Evolutionary conservation across 2,888 invertebrate genomes (phyloP).

Genomic region (Drosophila sordidapex): DNA sequence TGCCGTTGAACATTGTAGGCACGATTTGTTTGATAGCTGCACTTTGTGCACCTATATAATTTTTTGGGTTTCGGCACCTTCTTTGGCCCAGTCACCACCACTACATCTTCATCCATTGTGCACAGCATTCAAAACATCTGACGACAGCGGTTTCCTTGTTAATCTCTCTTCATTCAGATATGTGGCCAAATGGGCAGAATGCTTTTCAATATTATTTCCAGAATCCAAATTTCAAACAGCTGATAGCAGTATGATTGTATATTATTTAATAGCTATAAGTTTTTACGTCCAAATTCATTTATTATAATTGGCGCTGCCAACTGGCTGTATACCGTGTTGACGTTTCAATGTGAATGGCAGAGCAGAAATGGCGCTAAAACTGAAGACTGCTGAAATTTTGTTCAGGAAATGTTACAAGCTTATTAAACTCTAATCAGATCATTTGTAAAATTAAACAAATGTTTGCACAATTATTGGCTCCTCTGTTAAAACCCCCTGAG

Average conservation of each 20-base stretch:
- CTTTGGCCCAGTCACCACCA: constrained; percentile 15
- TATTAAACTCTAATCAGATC: neutral
- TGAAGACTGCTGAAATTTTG: neutral
- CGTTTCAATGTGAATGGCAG: neutral
- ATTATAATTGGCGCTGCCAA: constrained; percentile 3
- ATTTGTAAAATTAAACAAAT: neutral
- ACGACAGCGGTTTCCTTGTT: neutral
- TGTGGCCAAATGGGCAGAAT: neutral
- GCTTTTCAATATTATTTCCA: constrained; percentile 1
- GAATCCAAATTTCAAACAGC: constrained; percentile 17
- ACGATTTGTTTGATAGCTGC: constrained; percentile 44
- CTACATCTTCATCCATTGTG: constrained; percentile 32
- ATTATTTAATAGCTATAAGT: constrained; percentile 1
- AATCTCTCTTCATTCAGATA: neutral
- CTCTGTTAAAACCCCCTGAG: neutral
- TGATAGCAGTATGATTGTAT: constrained; percentile 14
- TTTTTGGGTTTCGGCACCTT: constrained; percentile 8
- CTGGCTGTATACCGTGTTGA: neutral
- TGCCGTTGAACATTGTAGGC: constrained; percentile 49
- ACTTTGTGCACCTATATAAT: constrained; percentile 34
- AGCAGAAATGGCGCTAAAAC: neutral
- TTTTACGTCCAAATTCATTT: neutral
- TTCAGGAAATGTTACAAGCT: neutral
- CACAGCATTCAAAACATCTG: neutral
- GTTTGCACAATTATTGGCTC: neutral